Conservation (phyloP, 2,888 invertebrate genomes). For the Lepeophtheirus nordmannii region DNA sequence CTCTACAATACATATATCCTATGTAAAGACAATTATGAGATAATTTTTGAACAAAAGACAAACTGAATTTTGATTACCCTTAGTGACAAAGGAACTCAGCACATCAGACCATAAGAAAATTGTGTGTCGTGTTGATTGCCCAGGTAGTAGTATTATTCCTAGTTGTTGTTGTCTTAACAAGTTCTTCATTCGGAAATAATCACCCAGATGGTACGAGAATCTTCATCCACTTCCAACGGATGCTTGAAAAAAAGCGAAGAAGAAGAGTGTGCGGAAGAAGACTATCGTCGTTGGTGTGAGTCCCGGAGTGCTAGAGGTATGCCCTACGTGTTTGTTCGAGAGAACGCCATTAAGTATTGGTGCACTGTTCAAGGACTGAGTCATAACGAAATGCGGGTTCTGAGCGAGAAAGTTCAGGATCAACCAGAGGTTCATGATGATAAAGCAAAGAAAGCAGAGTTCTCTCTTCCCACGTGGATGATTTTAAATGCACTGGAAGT, state of each 20-base stretch:
- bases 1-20: no score
- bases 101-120: no score
- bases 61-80: no score
- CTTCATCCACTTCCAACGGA: not conserved
- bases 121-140: no score
- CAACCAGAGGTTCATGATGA: constrained; percentile 24
- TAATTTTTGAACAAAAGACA: no score
- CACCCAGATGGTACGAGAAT: constrained; percentile 5
- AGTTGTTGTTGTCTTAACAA: no score
- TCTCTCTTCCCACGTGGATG: constrained; percentile 22
- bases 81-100: no score
- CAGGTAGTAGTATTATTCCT: no score
- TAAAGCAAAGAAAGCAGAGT: constrained; percentile 18
- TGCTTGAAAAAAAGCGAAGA: constrained; percentile 3
- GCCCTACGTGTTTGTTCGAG: constrained; percentile 24
- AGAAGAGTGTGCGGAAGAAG: not conserved
- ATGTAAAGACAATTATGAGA: no score
- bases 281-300: constrained; percentile 6
- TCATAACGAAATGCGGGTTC: constrained; percentile 22
- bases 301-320: constrained; percentile 7
- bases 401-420: constrained; percentile 24
- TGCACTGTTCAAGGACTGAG: constrained; percentile 24
- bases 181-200: not conserved
- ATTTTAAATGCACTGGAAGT: constrained; percentile 23
- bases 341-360: constrained; percentile 25